Percentiles rank a stretch among this genome's conserved stretches.
These are phyloP conservation scores for Zootoca vivipara DNA, from an alignment of 2,113 vertebrate genomes.

Conservation along the genomic window DNA sequence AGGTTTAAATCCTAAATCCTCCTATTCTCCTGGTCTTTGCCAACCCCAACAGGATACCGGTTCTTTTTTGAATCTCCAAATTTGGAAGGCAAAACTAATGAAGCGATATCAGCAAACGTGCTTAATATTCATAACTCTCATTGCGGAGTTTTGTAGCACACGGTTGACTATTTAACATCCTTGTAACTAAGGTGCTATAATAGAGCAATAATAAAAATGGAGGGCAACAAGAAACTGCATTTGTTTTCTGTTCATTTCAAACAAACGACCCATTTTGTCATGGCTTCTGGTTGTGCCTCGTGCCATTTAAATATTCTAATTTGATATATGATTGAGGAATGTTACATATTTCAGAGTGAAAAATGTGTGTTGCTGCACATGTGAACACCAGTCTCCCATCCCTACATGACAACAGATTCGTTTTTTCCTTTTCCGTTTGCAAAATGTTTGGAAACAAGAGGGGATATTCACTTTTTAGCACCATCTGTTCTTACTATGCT, in stretches of 20 bases:
- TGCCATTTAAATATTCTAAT: not conserved
- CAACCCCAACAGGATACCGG: not conserved
- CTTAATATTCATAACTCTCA: not conserved
- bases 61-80: not conserved
- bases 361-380: too few relatives aligned
- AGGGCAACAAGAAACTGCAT: not conserved
- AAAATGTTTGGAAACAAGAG: too few relatives aligned
- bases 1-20: not conserved
- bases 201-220: not conserved
- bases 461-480: too few relatives aligned
- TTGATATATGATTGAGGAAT: not conserved
- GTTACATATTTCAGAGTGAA: too few relatives aligned
- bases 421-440: too few relatives aligned
- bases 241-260: not conserved
- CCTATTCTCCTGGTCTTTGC: not conserved
- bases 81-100: not conserved
- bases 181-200: not conserved
- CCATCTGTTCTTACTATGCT: too few relatives aligned
- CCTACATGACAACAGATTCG: too few relatives aligned
- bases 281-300: not conserved
- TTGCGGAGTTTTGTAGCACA: too few relatives aligned
- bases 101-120: not conserved
- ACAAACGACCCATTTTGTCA: not conserved
- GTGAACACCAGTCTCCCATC: too few relatives aligned
- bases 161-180: not conserved